A percentile compares a stretch with the other conserved stretches of the same genome.
phyloP scores from a whole-genome alignment of 2,797 vertebrate species.

The Syncerus caffer region DNA sequence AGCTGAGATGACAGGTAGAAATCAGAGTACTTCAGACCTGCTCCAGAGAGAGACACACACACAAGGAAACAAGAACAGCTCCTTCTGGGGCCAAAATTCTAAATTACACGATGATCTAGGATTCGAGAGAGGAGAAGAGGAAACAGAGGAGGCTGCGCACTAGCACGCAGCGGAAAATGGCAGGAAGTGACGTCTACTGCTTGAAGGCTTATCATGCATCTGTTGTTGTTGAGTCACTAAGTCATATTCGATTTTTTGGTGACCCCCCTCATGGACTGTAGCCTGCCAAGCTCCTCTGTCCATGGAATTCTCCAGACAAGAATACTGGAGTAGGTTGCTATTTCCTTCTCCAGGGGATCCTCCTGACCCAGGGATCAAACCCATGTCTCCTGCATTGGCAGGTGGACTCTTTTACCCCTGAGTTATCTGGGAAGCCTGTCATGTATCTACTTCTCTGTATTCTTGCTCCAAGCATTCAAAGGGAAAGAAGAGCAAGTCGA shows the following conservation, averaged over 20 bases:
- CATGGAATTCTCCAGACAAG: neutral
- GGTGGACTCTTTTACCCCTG: neutral
- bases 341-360: neutral
- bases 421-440: neutral
- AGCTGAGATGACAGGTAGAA: slow-evolving; percentile 19
- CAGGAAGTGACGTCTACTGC: neutral
- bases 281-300: neutral
- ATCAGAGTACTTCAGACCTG: neutral
- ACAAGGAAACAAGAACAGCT: neutral
- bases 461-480: neutral
- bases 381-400: neutral
- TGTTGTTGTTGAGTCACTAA: neutral
- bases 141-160: neutral
- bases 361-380: neutral
- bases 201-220: neutral
- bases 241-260: neutral
- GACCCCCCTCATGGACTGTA: neutral
- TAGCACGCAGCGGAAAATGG: neutral
- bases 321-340: neutral
- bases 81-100: neutral
- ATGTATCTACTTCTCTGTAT: neutral
- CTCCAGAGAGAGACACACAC: neutral
- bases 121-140: neutral
- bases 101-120: neutral
- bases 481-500: neutral